Evolutionary conservation across 2,113 vertebrate species (phyloP).

Genomic region (Misgurnus mizolepis): DNA sequence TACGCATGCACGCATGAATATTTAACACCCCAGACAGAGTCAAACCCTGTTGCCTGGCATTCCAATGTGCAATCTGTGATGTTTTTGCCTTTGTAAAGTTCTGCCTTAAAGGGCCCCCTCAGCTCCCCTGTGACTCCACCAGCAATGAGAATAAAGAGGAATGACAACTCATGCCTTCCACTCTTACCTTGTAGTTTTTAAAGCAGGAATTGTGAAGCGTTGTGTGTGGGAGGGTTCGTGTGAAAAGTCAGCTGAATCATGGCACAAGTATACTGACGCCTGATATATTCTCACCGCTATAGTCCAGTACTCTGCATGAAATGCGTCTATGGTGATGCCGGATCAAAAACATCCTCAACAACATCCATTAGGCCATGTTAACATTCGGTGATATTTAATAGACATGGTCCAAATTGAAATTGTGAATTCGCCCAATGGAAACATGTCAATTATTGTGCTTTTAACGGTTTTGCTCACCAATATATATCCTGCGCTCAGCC

Average conservation of each 20-base stretch:
- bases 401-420: background rate
- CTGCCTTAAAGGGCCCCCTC: constrained; percentile 46
- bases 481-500: background rate
- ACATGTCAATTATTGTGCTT: too few relatives aligned
- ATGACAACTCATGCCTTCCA: constrained; percentile 43
- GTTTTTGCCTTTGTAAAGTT: constrained; percentile 46
- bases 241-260: background rate
- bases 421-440: too few relatives aligned
- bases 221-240: background rate
- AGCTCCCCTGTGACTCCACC: constrained; percentile 37
- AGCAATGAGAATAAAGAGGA: constrained; percentile 37
- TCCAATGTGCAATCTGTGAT: constrained; percentile 43
- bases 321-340: too few relatives aligned
- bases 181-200: constrained; percentile 41
- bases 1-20: constrained; percentile 45
- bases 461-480: too few relatives aligned
- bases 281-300: too few relatives aligned
- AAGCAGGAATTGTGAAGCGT: background rate
- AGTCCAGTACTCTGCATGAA: too few relatives aligned
- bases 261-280: too few relatives aligned
- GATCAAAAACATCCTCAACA: background rate
- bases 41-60: constrained; percentile 37
- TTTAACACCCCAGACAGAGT: constrained; percentile 50
- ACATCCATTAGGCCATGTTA: background rate
- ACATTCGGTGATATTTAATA: background rate